Base-by-base conservation (phyloP, 1,140 invertebrate genomes). In the Stegodyphus dumicola region DNA sequence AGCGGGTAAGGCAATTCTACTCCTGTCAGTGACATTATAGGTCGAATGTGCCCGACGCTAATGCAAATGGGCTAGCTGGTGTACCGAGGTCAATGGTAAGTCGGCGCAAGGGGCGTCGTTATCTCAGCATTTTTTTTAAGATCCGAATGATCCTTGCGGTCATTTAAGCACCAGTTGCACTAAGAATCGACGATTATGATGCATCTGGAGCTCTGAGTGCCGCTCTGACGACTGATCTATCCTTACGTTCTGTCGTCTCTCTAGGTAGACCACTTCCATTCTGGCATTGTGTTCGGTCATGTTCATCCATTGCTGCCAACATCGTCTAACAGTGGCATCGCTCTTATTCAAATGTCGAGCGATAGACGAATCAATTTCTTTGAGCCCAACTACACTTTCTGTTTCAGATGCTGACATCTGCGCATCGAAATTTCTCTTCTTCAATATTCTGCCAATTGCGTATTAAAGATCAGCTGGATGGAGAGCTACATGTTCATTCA, bases 311-410 rank as follows among this genome's bases (percentile, higher is more conserved):
- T 60, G 52, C 48, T 77, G 54, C 49, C 75, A 65, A 67, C 75
- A 65, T 77, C 75, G 49, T 77, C 54, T 64, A 77, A 77, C 65
- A 64, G 54, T 7, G 10, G 75, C 75, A 77, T 77, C 56, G 11
- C 49, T 77, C 48, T 52, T 7, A 48, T 15, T 15, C 51, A 54
- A 67, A 77, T 77, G 65, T 11, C 49, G 75, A 65, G 75, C 75
- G 52, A 77, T 77, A 18, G 73, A n/a, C 65, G 7, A 66, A 66
- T n/a, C 65, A 17, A 17, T 17, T 17, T 66, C n/a, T 17, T 66
- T 66, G 11, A 66, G 17, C 17, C 65, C 65, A 17, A 66, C 17
- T 11, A 17, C 17, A 66, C 65, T 11, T 11, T n/a, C 65, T 17
- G 7, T 66, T 17, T 66, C 17, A 66, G n/a, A 66, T 17, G 10